These are phyloP conservation scores for Epizoanthus illoricatus DNA, from an alignment of 92 coral and sea anemone genomes.

Conservation along the genomic window DNA sequence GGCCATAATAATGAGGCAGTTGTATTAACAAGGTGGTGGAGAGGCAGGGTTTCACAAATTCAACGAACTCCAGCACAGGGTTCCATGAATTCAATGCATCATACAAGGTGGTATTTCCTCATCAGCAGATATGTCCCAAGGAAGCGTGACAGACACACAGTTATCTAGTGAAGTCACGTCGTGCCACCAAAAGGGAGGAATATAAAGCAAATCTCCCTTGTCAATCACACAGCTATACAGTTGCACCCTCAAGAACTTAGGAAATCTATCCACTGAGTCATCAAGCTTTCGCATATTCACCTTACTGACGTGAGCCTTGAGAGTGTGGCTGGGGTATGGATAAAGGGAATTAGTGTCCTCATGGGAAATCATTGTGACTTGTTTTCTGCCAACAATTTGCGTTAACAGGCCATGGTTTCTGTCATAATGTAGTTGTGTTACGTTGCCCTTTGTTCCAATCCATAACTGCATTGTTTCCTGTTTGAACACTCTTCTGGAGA, in stretches of 20 bases:
- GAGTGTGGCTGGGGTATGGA: slow-evolving; percentile 50
- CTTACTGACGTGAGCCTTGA: slow-evolving; percentile 52
- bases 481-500: slow-evolving; percentile 34
- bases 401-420: slow-evolving; percentile 54
- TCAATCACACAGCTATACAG: slow-evolving; percentile 49
- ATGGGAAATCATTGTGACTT: slow-evolving; percentile 45
- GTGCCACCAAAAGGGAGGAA: slow-evolving; percentile 72
- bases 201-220: slow-evolving; percentile 58
- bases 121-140: slow-evolving; percentile 49
- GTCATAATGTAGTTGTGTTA: slow-evolving; percentile 59
- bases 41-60: no score
- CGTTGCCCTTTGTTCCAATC: slow-evolving; percentile 55
- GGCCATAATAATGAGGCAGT: no score
- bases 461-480: slow-evolving; percentile 61
- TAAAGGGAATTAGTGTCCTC: slow-evolving; percentile 49
- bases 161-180: slow-evolving; percentile 56
- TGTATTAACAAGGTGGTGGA: no score
- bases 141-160: slow-evolving; percentile 63
- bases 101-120: slow-evolving; percentile 57
- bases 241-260: slow-evolving; percentile 44
- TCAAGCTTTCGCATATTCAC: slow-evolving; percentile 48
- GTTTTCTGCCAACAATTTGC: slow-evolving; percentile 50
- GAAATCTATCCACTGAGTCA: slow-evolving; percentile 37
- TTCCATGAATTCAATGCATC: slow-evolving; percentile 5
- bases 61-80: no score